Conservation (phyloP, 2,797 vertebrate genomes). For the Craterocephalus amniculus region DNA sequence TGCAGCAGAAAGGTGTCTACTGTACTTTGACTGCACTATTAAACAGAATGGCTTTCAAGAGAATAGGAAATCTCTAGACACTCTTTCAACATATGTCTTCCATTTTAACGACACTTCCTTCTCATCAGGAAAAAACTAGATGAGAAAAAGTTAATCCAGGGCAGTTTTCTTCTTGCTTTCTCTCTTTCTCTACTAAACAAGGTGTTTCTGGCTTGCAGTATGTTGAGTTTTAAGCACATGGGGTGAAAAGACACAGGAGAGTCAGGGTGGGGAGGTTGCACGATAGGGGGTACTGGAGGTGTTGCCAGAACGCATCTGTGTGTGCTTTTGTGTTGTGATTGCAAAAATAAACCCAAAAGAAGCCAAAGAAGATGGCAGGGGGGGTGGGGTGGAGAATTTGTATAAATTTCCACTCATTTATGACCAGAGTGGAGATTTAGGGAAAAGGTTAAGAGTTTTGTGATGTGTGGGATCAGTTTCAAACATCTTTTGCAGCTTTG, state of each 20-base stretch:
- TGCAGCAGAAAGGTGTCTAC: background rate
- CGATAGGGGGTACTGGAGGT: conserved; percentile 13
- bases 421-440: conserved; percentile 58
- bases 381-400: conserved; percentile 46
- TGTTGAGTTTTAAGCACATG: conserved; percentile 21
- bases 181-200: conserved; percentile 37
- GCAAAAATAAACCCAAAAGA: conserved; percentile 36
- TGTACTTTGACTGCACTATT: background rate
- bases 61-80: background rate
- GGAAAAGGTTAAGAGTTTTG: conserved; percentile 59
- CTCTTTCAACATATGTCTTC: background rate
- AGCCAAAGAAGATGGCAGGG: conserved; percentile 54
- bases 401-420: conserved; percentile 64
- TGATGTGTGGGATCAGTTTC: conserved; percentile 47
- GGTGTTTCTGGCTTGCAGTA: conserved; percentile 53
- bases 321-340: conserved; percentile 33
- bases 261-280: conserved; percentile 38
- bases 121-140: conserved; percentile 17
- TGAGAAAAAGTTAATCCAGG: conserved; percentile 16
- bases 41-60: background rate
- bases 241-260: conserved; percentile 50
- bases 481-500: conserved; percentile 51
- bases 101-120: background rate
- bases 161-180: conserved; percentile 25
- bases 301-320: conserved; percentile 25